These are phyloP conservation scores for Limonius californicus DNA, from an alignment of 1,140 invertebrate genomes.

Conservation along the genomic window DNA sequence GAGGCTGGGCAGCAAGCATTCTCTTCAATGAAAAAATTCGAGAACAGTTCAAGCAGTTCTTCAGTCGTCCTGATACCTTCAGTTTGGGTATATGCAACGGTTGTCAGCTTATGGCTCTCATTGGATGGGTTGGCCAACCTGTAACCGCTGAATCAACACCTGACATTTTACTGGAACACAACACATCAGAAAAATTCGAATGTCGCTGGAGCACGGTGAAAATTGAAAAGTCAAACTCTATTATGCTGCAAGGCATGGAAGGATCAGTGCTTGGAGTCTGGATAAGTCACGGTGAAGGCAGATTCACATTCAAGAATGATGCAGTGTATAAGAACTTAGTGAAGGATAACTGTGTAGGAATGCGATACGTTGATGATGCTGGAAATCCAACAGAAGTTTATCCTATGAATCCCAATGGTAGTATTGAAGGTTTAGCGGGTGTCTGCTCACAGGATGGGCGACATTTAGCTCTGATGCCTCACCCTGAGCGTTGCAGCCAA, in stretches of 20 bases:
- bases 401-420: constrained; percentile 94
- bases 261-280: constrained; percentile 84
- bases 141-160: constrained; percentile 45
- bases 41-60: constrained; percentile 71
- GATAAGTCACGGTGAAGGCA: constrained; percentile 96
- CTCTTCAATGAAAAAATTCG: constrained; percentile 65
- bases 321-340: constrained; percentile 56
- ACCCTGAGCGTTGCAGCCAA: constrained; percentile 87
- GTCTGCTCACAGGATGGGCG: constrained; percentile 85
- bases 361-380: constrained; percentile 82
- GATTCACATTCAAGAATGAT: constrained; percentile 58
- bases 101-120: constrained; percentile 89
- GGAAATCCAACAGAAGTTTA: constrained; percentile 74
- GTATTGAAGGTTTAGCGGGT: constrained; percentile 77
- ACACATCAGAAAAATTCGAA: constrained; percentile 84
- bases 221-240: constrained; percentile 67
- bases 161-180: constrained; percentile 77
- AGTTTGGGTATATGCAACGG: constrained; percentile 97
- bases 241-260: constrained; percentile 88
- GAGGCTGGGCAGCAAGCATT: constrained; percentile 94
- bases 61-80: constrained; percentile 75
- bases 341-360: constrained; percentile 61
- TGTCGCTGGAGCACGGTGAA: constrained; percentile 85
- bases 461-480: constrained; percentile 97
- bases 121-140: constrained; percentile 68